Conservation (phyloP, 1,140 invertebrate genomes). For the Euura saliciscinereae region DNA sequence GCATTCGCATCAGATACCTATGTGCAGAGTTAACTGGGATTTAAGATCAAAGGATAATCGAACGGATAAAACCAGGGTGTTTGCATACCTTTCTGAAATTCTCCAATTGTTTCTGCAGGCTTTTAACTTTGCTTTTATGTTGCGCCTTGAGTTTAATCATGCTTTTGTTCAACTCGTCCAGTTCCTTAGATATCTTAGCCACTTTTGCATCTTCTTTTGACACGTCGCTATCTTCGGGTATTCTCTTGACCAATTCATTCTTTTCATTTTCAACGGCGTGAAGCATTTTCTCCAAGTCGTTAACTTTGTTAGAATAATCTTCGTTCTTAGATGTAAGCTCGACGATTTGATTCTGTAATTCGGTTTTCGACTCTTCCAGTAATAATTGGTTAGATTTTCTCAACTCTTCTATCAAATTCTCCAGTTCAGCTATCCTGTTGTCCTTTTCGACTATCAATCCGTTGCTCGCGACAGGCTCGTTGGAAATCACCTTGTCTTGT, state of each 20-base stretch:
- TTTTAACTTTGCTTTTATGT: constrained; percentile 81
- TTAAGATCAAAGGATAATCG: constrained; percentile 16
- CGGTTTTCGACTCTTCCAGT: constrained; percentile 42
- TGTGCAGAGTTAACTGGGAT: constrained; percentile 16
- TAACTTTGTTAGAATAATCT: constrained; percentile 41
- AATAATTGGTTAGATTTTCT: constrained; percentile 43
- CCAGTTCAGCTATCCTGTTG: constrained; percentile 52
- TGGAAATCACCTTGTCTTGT: constrained; percentile 42
- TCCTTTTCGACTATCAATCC: constrained; percentile 46
- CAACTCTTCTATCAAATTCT: constrained; percentile 49
- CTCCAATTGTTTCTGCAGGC: constrained; percentile 81
- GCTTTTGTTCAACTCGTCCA: constrained; percentile 79
- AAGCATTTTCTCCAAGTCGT: constrained; percentile 40
- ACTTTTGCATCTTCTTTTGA: constrained; percentile 60
- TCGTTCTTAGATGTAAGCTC: constrained; percentile 44
- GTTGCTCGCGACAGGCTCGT: constrained; percentile 28
- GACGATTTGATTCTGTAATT: constrained; percentile 40
- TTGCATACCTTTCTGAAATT: constrained; percentile 70
- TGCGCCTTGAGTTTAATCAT: constrained; percentile 85
- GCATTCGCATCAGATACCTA: constrained; percentile 68
- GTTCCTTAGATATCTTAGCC: constrained; percentile 67
- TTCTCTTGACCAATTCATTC: constrained; percentile 33
- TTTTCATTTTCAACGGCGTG: constrained; percentile 46
- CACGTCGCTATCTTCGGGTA: constrained; percentile 33
- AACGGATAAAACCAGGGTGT: constrained; percentile 11